Percentiles rank a stretch among this genome's conserved stretches.
phyloP scores from a whole-genome alignment of 1,140 invertebrate genomes.

The Octopus sinensis region DNA sequence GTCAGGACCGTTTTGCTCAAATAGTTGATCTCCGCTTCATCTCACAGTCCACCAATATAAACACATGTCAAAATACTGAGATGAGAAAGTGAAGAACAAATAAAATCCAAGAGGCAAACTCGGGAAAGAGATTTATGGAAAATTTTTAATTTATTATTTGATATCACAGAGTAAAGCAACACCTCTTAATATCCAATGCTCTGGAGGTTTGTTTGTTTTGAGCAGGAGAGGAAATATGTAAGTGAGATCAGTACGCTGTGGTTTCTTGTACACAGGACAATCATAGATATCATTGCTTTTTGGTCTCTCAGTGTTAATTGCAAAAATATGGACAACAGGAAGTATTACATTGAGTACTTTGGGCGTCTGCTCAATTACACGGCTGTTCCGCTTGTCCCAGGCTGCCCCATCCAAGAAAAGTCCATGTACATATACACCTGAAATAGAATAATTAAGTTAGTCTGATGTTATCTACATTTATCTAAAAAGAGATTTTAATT shows the following conservation, averaged over 20 bases:
- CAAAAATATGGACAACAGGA: constrained; percentile 54
- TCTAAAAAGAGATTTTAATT: too few relatives aligned
- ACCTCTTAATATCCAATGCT: constrained; percentile 86
- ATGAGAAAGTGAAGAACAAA: too few relatives aligned
- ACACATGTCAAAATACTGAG: too few relatives aligned
- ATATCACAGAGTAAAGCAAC: constrained; percentile 93
- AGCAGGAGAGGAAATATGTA: constrained; percentile 88
- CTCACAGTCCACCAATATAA: too few relatives aligned
- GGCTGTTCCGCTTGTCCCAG: constrained; percentile 47
- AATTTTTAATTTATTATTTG: constrained; percentile 66
- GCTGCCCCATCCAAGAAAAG: constrained; percentile 51
- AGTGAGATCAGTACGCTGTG: constrained; percentile 84
- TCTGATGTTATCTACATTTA: too few relatives aligned
- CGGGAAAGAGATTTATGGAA: too few relatives aligned
- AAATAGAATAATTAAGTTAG: not conserved
- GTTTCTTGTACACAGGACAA: constrained; percentile 93
- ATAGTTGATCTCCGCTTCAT: too few relatives aligned
- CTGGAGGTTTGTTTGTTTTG: constrained; percentile 78
- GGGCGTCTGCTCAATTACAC: constrained; percentile 45
- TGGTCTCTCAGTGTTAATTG: constrained; percentile 66
- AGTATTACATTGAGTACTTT: constrained; percentile 50
- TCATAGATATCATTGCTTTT: constrained; percentile 86
- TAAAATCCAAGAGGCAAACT: too few relatives aligned
- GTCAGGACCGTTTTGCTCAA: too few relatives aligned
- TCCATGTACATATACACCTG: constrained; percentile 51